phyloP scores from a whole-genome alignment of 2,113 vertebrate genomes.

The Oceanites oceanicus region DNA sequence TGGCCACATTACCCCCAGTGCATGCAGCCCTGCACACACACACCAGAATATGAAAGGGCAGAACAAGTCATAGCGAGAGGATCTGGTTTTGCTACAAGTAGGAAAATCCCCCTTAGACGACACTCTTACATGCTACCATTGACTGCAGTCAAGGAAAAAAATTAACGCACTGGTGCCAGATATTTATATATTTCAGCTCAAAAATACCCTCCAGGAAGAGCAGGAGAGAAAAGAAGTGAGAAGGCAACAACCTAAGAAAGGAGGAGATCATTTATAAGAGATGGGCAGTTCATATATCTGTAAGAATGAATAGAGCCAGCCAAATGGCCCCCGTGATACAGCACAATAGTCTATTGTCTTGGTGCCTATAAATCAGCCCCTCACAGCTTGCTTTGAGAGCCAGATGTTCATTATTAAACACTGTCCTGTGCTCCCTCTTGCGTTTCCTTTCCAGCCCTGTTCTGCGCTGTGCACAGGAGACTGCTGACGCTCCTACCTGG shows the following conservation, averaged over 20 bases:
- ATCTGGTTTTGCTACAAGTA: neutral
- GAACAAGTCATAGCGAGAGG: neutral
- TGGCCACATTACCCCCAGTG: neutral
- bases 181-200: neutral
- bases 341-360: conserved; percentile 38
- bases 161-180: neutral
- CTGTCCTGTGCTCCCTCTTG: neutral
- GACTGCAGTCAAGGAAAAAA: neutral
- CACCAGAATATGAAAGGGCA: neutral
- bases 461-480: neutral
- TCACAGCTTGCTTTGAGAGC: neutral
- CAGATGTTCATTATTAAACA: conserved; percentile 41
- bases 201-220: neutral
- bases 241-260: conserved; percentile 14
- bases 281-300: conserved; percentile 12
- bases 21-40: neutral
- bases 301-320: neutral
- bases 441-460: neutral
- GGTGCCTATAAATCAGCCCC: conserved; percentile 8
- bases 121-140: neutral
- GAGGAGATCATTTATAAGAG: conserved; percentile 12
- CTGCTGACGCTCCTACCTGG: neutral
- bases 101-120: neutral
- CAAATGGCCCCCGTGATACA: neutral
- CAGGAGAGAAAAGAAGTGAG: conserved; percentile 6